Evolutionary conservation across 2,113 vertebrate species (phyloP), one percentile per base, ranked within the genome.

Genomic region (Phoxinus phoxinus): DNA sequence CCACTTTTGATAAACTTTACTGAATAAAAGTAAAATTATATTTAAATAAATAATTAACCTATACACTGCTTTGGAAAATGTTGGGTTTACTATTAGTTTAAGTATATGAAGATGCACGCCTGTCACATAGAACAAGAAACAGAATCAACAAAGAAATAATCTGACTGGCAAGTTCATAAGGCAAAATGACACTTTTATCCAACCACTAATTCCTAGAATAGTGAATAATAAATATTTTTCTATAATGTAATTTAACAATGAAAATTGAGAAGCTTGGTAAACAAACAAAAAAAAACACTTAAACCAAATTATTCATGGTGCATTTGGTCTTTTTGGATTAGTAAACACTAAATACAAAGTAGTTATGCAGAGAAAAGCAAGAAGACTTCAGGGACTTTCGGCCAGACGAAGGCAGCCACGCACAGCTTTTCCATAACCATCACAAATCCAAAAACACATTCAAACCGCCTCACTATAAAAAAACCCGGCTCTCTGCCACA

Each of bases 281-380:
- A 63, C 78, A 12, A 23, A 77, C 32, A 15, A 78, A 35, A 13
- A 3, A 58, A 59, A 7, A 21, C n/a, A 21, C 10, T 53, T 69
- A n/a, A 81, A 46, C 27, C 63, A 81, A 15, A 48, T 30, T 32
- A 81, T 81, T 81, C 46, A 51, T 81, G 44, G 25, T 13, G 11
- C 25, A 35, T 67, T 69, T 51, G n/a, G 25, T n/a, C 19, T 51
- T 81, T 81, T 56, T 32, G 74, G 19, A 69, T 81, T 81, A 51
- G 79, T 46, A 51, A 69, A 51, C 44, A 5, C 17, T 69, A 81
- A 81, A 81, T 35, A 32, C 27, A 0, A 41, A 35, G 44, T 67
- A n/a, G 63, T 51, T 81, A 69, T 67, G 59, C 80, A 81, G 27
- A n/a, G 56, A 81, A 65, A 69, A 81, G 27, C 17, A 32, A 44